Evolutionary conservation across 2,797 vertebrate species (phyloP).

Genomic region (Intellagama lesueurii): DNA sequence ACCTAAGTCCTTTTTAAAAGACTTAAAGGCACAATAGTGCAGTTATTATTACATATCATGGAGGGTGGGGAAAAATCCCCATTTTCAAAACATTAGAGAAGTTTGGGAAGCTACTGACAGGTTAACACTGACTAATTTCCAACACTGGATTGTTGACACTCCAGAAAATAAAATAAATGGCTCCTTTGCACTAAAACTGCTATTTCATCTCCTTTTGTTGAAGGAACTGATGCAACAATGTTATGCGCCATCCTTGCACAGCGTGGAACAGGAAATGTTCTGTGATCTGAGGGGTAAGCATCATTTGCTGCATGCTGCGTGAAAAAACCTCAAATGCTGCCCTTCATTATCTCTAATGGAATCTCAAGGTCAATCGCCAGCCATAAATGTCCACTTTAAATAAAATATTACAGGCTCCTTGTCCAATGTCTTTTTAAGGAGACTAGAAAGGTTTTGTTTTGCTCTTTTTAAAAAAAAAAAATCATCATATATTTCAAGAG

Average conservation of each 20-base stretch:
- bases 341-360: constrained; percentile 81
- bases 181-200: not conserved
- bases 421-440: constrained; percentile 67
- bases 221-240: not conserved
- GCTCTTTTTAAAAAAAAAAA: not conserved
- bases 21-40: not conserved
- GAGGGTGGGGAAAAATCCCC: not conserved
- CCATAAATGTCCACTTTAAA: constrained; percentile 79
- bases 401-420: constrained; percentile 74
- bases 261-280: constrained; percentile 25
- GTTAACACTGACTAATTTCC: not conserved
- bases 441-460: constrained; percentile 54
- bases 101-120: not conserved
- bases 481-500: constrained; percentile 10
- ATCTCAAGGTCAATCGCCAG: constrained; percentile 78
- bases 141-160: not conserved
- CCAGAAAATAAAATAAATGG: not conserved
- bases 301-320: constrained; percentile 67
- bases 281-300: constrained; percentile 46
- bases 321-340: constrained; percentile 52
- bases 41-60: not conserved
- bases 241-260: constrained; percentile 28
- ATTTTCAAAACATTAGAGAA: not conserved
- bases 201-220: constrained; percentile 5
- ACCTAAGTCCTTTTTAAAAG: not conserved